Evolutionary conservation across 2,113 vertebrate species (phyloP).

Genomic region (Tyrannus savana): DNA sequence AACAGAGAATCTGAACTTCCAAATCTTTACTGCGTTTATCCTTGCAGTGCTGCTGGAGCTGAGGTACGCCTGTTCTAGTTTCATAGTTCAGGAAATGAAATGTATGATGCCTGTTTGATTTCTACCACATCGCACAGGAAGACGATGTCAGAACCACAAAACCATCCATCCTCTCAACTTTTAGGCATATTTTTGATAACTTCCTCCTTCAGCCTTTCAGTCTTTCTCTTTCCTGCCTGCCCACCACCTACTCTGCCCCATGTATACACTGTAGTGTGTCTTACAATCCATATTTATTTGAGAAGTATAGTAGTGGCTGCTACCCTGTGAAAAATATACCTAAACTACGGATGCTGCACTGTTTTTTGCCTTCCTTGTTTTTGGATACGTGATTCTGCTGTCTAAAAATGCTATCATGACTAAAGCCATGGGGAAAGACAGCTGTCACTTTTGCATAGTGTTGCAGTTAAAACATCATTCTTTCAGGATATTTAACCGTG

Average conservation of each 20-base stretch:
- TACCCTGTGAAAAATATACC: neutral
- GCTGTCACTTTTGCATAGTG: neutral
- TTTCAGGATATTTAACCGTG: neutral
- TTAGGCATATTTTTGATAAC: neutral
- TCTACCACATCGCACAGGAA: neutral
- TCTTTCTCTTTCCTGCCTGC: neutral
- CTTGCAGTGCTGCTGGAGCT: neutral
- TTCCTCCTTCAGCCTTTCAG: neutral
- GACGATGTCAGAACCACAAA: neutral
- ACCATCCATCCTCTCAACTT: neutral
- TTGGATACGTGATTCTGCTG: neutral
- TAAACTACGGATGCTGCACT: neutral
- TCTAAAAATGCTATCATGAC: neutral
- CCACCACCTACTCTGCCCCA: too few species aligned
- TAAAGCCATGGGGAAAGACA: accelerated
- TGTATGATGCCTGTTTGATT: neutral
- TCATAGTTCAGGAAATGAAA: neutral
- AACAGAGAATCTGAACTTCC: neutral
- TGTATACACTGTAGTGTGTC: neutral
- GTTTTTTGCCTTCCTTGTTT: neutral
- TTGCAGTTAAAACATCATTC: neutral
- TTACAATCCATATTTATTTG: neutral
- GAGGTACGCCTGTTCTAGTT: neutral
- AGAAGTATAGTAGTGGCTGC: neutral
- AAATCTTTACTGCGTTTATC: neutral